Conservation (phyloP, 2,113 vertebrate species). For the Morone chrysops region DNA sequence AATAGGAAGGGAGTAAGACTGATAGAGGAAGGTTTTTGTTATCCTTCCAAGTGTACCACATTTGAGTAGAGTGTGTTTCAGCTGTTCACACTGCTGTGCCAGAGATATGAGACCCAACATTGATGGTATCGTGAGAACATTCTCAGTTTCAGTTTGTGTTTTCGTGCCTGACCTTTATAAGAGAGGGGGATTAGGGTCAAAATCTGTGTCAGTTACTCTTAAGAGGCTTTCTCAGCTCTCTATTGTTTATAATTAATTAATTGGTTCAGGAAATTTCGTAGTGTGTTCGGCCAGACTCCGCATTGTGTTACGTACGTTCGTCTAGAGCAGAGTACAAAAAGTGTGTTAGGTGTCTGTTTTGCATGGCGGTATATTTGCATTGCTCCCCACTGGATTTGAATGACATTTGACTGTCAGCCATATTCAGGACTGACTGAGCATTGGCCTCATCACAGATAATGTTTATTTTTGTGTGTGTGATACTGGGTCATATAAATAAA, state of each 20-base stretch:
- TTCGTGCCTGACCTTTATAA: neutral
- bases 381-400: conserved; percentile 73
- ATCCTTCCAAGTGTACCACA: neutral
- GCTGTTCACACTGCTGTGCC: neutral
- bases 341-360: conserved; percentile 42
- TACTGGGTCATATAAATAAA: no score
- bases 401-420: conserved; percentile 69
- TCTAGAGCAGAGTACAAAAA: conserved; percentile 14
- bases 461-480: conserved; percentile 12
- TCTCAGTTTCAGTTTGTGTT: conserved; percentile 11
- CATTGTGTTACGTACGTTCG: conserved; percentile 1
- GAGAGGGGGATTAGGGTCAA: conserved; percentile 26
- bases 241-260: conserved; percentile 36
- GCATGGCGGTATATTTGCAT: conserved; percentile 75
- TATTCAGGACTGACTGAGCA: conserved; percentile 8
- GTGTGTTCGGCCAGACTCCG: conserved; percentile 14
- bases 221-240: conserved; percentile 26
- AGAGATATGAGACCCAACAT: neutral
- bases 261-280: conserved; percentile 33
- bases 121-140: neutral
- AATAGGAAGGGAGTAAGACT: neutral
- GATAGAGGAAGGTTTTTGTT: neutral
- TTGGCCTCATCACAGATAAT: conserved; percentile 28
- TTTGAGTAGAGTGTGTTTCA: neutral
- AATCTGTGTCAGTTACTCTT: conserved; percentile 33